Evolutionary conservation across 2,888 invertebrate genomes (phyloP), one percentile per base, ranked within the genome.

Genomic region (Phoronis australis): DNA sequence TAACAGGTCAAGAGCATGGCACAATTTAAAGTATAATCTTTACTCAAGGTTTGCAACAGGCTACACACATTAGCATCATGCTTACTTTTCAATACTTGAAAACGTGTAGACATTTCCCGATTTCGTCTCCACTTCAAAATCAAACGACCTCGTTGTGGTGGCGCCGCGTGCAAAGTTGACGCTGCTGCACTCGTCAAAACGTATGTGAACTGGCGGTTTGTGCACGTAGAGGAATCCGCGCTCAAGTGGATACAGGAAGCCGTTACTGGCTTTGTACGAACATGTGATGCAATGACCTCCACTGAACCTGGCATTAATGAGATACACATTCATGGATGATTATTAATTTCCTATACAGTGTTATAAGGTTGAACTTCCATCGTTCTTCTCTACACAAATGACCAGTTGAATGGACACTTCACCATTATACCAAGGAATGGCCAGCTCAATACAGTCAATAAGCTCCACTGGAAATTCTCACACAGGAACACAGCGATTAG

Each of bases 201-300:
- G 85, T 52, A 99, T 92, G 69, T 97, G 96, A 53, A 99, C 85
- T 0, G 99, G 96, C 0, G 99, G 99, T 75, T 99, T 99, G 79
- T 97, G 96, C 1, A 99, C 91, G 75, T 94, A 99, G 63, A 99
- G 95, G 73, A 99, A 96, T 9, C 99, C 96, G 65, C 96, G 84
- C 77, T 99, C 99, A 39, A 99, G 78, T 0, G 99, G 99, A 79
- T 99, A 99, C 43, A 99, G 80, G 71, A 92, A 89, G 1, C 99
- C 99, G 0, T 95, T 95, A 0, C 96, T 91, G 6, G 97, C 96
- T 78, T 95, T 96, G 80, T 93, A 96, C 0, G 97, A 96, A 76
- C 97, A 99, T 43, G 90, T 86, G 45, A 97, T 85, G 0, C 93
- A 93, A 1, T 93, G 88, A 1, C 90, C 87, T 49, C 89, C 87